Percentiles rank a stretch among this genome's conserved stretches.
Conservation (phyloP, 2,797 vertebrate genomes). For the Distichodus sexfasciatus region DNA sequence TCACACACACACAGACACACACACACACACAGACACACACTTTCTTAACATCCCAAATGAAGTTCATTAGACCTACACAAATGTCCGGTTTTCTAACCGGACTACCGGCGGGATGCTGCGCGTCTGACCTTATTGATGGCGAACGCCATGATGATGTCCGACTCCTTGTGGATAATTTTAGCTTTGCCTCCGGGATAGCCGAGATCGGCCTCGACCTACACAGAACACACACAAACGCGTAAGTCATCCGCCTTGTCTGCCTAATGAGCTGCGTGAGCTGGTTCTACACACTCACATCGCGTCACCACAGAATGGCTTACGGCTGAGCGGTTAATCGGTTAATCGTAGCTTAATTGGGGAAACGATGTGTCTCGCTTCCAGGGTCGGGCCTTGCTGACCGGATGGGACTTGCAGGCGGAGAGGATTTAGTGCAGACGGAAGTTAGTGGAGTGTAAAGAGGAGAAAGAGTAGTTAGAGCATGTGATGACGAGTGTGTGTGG, state of each 20-base stretch:
- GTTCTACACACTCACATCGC: background rate
- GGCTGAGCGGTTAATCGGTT: background rate
- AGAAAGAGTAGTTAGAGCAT: constrained; percentile 8
- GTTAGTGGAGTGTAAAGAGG: constrained; percentile 47
- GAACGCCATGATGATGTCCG: constrained; percentile 98
- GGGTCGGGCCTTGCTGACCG: background rate
- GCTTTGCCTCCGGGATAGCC: constrained; percentile 98
- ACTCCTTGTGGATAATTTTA: constrained; percentile 97
- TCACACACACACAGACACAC: constrained; percentile 1
- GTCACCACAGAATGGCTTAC: background rate
- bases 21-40: background rate
- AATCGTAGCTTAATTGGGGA: constrained; percentile 10
- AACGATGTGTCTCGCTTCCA: background rate
- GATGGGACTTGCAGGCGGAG: background rate
- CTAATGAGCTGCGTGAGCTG: background rate
- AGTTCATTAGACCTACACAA: background rate
- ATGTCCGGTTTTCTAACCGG: background rate
- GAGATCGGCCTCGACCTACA: constrained; percentile 95
- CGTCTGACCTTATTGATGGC: constrained; percentile 90
- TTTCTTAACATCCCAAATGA: background rate
- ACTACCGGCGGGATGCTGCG: no score
- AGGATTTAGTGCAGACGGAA: constrained; percentile 14
- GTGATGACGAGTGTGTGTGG: background rate
- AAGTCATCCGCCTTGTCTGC: constrained; percentile 33
- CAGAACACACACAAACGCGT: constrained; percentile 52